A percentile compares a stretch with the other conserved stretches of the same genome.
Evolutionary conservation across 2,113 vertebrate species (phyloP).

Genomic region (Scartelaos histophorus): DNA sequence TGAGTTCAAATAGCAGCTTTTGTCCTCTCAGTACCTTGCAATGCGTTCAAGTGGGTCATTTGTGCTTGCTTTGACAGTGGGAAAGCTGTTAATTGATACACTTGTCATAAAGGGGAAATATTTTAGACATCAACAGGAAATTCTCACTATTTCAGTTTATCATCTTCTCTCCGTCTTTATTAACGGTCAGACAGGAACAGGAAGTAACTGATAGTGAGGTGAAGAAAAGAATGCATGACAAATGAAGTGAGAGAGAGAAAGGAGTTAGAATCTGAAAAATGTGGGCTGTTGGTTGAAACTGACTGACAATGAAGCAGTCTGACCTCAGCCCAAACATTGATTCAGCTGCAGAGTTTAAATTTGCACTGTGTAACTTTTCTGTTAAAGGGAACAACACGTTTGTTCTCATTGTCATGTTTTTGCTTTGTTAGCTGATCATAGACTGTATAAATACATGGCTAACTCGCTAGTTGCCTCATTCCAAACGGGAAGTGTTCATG

Average conservation of each 20-base stretch:
- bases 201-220: constrained; percentile 41
- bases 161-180: constrained; percentile 20
- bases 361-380: too few species aligned
- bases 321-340: too few species aligned
- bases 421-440: too few species aligned
- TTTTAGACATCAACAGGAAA: constrained; percentile 50
- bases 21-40: constrained; percentile 5
- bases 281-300: background rate
- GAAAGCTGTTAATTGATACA: constrained; percentile 23
- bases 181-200: constrained; percentile 30
- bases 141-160: constrained; percentile 42
- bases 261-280: background rate
- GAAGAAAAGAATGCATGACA: constrained; percentile 33
- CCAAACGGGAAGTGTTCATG: too few species aligned
- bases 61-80: constrained; percentile 19
- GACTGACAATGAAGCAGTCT: too few species aligned
- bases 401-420: too few species aligned
- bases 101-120: constrained; percentile 32
- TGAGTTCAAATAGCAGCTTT: constrained; percentile 45
- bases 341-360: too few species aligned
- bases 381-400: too few species aligned
- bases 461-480: too few species aligned
- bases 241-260: background rate
- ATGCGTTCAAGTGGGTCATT: constrained; percentile 2
- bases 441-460: too few species aligned